Conservation (phyloP, 2,888 invertebrate genomes). For the Heliconius sara region DNA sequence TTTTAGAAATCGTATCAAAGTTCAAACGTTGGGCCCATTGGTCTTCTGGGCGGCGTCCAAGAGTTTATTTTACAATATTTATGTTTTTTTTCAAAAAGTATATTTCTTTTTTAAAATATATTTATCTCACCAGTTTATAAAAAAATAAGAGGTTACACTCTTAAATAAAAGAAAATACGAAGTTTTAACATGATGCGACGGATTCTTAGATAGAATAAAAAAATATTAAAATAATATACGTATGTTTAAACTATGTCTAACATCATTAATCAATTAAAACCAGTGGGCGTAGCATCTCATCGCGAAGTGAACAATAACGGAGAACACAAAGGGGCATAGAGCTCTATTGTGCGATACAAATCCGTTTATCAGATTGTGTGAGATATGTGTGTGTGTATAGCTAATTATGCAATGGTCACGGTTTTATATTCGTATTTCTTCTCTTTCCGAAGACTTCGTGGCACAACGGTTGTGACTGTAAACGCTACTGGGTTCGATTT, state of each 20-base stretch:
- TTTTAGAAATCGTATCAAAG: no score
- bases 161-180: no score
- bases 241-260: not conserved
- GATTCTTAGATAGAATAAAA: not conserved
- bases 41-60: no score
- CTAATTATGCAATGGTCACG: conserved; percentile 66
- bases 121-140: not conserved
- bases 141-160: not conserved
- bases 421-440: conserved; percentile 52
- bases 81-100: no score
- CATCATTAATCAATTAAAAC: conserved; percentile 28
- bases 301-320: conserved; percentile 48
- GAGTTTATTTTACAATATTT: no score
- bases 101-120: not conserved
- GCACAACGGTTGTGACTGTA: no score
- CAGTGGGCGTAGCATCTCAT: conserved; percentile 38
- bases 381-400: conserved; percentile 46
- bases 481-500: no score
- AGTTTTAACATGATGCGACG: no score
- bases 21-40: no score
- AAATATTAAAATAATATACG: not conserved
- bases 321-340: conserved; percentile 47
- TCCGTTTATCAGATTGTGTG: conserved; percentile 59
- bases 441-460: conserved; percentile 12
- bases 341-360: conserved; percentile 62